Evolutionary conservation across 2,797 vertebrate species (phyloP), one percentile per base, ranked within the genome.

Genomic region (Microcaecilia unicolor): DNA sequence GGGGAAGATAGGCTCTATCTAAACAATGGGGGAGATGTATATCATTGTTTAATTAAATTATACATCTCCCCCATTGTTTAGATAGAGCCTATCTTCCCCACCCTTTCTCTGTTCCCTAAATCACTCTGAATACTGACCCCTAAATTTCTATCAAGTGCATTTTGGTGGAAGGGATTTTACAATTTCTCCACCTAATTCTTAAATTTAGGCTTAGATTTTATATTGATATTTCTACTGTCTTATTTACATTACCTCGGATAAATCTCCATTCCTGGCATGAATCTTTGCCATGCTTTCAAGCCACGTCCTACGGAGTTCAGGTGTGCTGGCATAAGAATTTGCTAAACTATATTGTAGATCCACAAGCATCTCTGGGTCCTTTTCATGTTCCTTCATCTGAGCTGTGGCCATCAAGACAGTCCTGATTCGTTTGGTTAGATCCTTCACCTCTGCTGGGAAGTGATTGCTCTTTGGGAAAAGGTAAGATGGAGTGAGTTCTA

Each of bases 381-480:
- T 91, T 60, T 92, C 90, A 1, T 92, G 90, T 56, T 92, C 90
- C 39, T 92, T 92, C 90, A 92, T 92, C 70, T 92, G 90, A 5
- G 89, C 87, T 1, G 90, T 92, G 46, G 89, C 90, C 90, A 91
- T 92, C 44, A 92, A 64, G 33, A 92, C 90, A 0, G 90, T 91
- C 22, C 90, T 71, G 62, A 92, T 91, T 28, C 87, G 82, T 47
- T 92, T 92, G 15, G 88, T 92, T 38, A 92, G 64, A 40, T 92
- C 90, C 70, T 92, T 92, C 28, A 92, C 90, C 38, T 92, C 89
- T 31, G 81, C 84, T 27, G 88, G 88, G 64, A 92, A 91, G 41
- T 84, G 61, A 47, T 84, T 76, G 67, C 78, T 90, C 89, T 91
- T 81, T 64, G 67, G n/a, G 63, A 61, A 58, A 67, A 75, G 34